These are phyloP conservation scores for Nezara viridula DNA, from an alignment of 2,888 invertebrate genomes.

Conservation along the genomic window DNA sequence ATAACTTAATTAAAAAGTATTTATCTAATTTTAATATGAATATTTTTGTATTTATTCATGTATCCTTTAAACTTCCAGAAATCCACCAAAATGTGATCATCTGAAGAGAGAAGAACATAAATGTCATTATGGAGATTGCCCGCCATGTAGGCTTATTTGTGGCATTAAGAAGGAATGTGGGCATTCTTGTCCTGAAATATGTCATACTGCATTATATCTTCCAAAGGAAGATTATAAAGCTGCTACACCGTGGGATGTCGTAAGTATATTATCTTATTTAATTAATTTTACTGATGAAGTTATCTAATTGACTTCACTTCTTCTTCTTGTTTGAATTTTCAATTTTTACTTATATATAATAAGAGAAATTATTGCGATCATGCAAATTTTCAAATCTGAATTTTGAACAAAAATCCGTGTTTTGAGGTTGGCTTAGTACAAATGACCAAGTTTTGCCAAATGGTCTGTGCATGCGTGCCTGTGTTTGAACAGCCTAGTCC, in stretches of 20 bases:
- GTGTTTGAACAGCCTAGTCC: too few species aligned
- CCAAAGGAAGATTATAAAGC: constrained; percentile 70
- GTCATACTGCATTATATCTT: constrained; percentile 76
- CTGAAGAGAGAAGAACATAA: constrained; percentile 78
- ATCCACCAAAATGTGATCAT: constrained; percentile 89
- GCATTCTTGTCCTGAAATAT: constrained; percentile 80
- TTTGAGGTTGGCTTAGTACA: too few species aligned
- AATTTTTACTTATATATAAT: too few species aligned
- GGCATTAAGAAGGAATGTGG: constrained; percentile 74
- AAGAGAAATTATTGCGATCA: too few species aligned
- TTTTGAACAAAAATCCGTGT: too few species aligned
- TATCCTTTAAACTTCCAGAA: constrained; percentile 68
- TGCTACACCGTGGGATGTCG: constrained; percentile 77
- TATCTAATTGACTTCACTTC: too few species aligned
- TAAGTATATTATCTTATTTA: constrained; percentile 59
- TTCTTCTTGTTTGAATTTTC: too few species aligned
- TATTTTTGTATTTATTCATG: not conserved
- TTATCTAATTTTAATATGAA: too few species aligned
- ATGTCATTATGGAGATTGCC: constrained; percentile 88
- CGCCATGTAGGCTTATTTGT: constrained; percentile 85
- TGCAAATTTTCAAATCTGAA: too few species aligned
- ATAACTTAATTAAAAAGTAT: too few species aligned
- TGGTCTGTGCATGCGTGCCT: too few species aligned
- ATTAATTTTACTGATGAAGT: not conserved
- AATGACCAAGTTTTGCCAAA: too few species aligned